These are phyloP conservation scores for Petroica traversi DNA, from an alignment of 2,113 vertebrate species.

Conservation along the genomic window DNA sequence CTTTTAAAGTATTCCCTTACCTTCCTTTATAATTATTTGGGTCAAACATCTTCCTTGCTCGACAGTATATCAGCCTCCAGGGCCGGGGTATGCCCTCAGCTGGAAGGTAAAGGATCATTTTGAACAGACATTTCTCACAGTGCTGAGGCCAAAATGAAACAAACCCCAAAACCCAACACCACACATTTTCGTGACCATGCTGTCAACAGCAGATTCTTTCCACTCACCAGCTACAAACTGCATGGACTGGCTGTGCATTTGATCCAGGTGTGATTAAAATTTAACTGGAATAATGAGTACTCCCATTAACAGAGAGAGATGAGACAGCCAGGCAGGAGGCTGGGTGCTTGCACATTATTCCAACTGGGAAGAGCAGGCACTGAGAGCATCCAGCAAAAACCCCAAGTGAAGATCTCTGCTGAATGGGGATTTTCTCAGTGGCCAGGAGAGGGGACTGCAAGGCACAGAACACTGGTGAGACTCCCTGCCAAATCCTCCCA, in stretches of 20 bases:
- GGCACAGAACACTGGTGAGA: background rate
- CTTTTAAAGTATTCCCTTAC: constrained; percentile 42
- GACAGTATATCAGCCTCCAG: constrained; percentile 68
- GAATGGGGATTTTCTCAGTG: too few relatives aligned
- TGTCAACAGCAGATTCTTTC: background rate
- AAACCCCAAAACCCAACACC: background rate
- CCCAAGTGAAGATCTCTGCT: background rate
- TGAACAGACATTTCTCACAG: background rate
- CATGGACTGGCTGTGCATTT: background rate
- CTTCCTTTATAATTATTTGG: constrained; percentile 75
- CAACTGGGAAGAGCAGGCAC: background rate
- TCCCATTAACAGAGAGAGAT: background rate
- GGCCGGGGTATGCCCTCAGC: constrained; percentile 73
- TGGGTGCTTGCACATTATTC: background rate
- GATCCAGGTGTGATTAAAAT: background rate
- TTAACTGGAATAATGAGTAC: background rate
- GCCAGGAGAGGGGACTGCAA: background rate
- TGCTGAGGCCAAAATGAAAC: background rate
- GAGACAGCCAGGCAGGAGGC: background rate
- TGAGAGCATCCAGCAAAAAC: background rate
- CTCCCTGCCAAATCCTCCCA: background rate
- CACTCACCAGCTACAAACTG: background rate
- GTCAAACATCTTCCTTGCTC: constrained; percentile 77
- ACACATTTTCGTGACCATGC: fast-evolving
- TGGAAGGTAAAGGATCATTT: background rate